phyloP scores from a whole-genome alignment of 2,797 vertebrate species.

The Ateles fusciceps region DNA sequence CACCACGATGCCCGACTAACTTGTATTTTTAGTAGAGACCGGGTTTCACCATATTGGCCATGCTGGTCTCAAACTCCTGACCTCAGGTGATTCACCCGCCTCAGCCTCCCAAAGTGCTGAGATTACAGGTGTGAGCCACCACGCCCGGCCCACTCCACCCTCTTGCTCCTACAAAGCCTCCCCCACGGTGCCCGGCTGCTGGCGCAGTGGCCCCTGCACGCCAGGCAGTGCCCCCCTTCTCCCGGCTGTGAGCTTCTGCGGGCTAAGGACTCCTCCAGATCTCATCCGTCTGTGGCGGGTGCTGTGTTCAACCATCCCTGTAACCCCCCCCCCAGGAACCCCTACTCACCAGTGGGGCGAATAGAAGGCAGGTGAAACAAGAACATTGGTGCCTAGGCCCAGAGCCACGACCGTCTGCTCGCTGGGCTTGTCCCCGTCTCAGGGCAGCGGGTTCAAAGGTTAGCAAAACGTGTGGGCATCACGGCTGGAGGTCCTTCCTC shows the following conservation, averaged over 20 bases:
- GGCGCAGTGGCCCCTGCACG: accelerated
- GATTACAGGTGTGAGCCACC: no score
- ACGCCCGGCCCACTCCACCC: no score
- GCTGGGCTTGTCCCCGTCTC: accelerated
- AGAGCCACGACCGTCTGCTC: accelerated
- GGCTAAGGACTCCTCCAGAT: accelerated
- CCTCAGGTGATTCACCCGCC: no score
- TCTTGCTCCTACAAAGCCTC: no score
- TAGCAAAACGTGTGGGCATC: no score
- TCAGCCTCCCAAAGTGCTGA: no score
- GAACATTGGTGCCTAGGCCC: neutral
- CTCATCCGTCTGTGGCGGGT: accelerated
- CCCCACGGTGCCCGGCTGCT: accelerated
- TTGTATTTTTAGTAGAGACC: no score
- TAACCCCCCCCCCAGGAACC: no score
- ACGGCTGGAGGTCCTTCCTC: neutral
- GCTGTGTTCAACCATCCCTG: accelerated
- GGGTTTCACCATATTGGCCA: no score
- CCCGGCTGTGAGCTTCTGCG: neutral
- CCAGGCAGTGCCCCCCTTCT: accelerated
- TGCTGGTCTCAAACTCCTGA: no score
- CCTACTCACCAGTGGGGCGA: neutral
- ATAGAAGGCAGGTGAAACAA: no score
- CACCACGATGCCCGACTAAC: no score
- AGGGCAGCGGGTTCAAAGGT: accelerated